A percentile compares a stretch with the other conserved stretches of the same genome.
These are phyloP conservation scores for Belgica antarctica DNA, from an alignment of 2,888 invertebrate species.

Conservation along the genomic window DNA sequence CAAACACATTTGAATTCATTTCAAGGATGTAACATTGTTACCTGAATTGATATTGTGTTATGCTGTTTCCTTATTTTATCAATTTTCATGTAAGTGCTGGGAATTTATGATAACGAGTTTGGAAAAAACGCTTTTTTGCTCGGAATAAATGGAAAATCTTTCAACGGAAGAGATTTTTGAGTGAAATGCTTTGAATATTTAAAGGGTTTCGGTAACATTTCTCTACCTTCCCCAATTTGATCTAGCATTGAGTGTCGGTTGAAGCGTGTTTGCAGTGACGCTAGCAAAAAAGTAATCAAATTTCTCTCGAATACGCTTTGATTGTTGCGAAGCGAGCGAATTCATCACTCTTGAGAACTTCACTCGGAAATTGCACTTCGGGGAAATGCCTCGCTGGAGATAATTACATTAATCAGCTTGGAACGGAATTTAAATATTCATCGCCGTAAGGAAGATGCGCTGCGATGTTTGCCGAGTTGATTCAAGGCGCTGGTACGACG, in stretches of 20 bases:
- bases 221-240: too few species aligned
- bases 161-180: background rate
- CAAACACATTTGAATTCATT: constrained; percentile 35
- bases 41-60: constrained; percentile 9
- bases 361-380: background rate
- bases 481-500: constrained; percentile 91
- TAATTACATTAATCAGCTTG: constrained; percentile 7
- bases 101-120: constrained; percentile 43
- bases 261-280: background rate
- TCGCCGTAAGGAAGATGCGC: constrained; percentile 80
- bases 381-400: background rate
- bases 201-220: constrained; percentile 18
- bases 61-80: constrained; percentile 19
- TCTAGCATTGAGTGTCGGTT: too few species aligned
- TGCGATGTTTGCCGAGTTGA: constrained; percentile 90
- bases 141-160: constrained; percentile 8
- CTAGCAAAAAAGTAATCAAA: background rate
- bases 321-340: too few species aligned
- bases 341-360: too few species aligned
- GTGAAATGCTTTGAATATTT: background rate
- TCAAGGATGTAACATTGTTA: constrained; percentile 20
- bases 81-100: constrained; percentile 34
- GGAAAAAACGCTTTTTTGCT: constrained; percentile 10
- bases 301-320: too few species aligned
- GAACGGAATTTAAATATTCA: too few species aligned